Conservation (phyloP, 2,113 vertebrate species). For the Camarhynchus parvulus region DNA sequence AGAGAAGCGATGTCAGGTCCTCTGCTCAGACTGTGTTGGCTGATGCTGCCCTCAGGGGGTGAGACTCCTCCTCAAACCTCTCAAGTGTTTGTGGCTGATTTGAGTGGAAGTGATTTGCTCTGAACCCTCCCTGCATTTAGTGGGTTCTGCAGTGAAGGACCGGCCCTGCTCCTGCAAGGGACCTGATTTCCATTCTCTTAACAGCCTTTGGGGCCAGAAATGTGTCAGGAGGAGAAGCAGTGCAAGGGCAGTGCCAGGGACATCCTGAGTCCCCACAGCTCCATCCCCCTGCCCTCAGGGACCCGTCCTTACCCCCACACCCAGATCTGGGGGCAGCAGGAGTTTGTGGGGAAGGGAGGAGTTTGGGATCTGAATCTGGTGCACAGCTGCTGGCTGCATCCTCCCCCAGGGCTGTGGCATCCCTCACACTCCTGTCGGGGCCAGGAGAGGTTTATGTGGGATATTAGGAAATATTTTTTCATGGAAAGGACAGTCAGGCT, state of each 20-base stretch:
- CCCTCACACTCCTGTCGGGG: not conserved
- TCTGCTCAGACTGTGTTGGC: constrained; percentile 48
- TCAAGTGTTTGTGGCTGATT: constrained; percentile 14
- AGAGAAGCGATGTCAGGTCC: constrained; percentile 11
- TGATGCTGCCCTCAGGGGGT: constrained; percentile 69
- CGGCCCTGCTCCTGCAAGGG: not conserved
- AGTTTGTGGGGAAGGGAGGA: not conserved
- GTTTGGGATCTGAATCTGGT: not conserved
- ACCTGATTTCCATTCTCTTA: not conserved
- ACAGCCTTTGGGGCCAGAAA: not conserved
- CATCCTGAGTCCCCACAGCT: not conserved
- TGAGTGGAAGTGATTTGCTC: constrained; percentile 40
- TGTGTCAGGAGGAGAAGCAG: not conserved
- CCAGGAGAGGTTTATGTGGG: not conserved
- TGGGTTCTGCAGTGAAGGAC: not conserved
- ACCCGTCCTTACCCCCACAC: accelerated
- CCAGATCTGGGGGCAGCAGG: not conserved
- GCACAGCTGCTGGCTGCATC: not conserved
- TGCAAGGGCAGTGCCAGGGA: not conserved
- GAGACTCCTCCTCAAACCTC: constrained; percentile 45
- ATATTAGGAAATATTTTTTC: not conserved
- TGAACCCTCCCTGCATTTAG: not conserved
- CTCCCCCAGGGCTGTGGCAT: not conserved
- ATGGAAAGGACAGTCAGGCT: not conserved
- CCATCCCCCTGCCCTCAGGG: not conserved